Evolutionary conservation across 2,888 invertebrate species (phyloP), one percentile per base, ranked within the genome.

Genomic region (Celastrina argiolus): DNA sequence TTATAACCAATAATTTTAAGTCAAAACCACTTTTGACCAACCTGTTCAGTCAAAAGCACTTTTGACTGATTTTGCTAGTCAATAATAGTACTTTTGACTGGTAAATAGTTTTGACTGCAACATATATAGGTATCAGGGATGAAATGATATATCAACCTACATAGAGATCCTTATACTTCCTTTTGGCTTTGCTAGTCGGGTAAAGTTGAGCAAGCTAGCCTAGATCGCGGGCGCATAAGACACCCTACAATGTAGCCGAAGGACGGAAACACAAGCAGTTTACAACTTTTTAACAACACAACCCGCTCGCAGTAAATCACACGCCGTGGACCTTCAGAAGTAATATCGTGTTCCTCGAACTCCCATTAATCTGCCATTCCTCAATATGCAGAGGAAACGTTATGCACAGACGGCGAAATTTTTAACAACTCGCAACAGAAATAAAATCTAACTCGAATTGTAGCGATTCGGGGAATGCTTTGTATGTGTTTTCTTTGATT

Each of bases 321-420:
- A 74, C 79, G 79, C 80, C 83, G 83, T 83, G 84, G 85, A 84
- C 84, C 84, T 87, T 87, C 87, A 85, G 84, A 88, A 88, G 88
- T 88, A 88, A 88, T 85, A 87, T 86, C 83, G 85, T 84, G 85
- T 91, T 91, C 90, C 87, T 87, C 88, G 90, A 91, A 91, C 82
- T 81, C 82, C 73, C 89, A 90, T 91, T 89, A 89, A 88, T 90
- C 83, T 83, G 83, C 84, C 83, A 86, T 87, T 87, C 84, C 87
- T 88, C 86, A 88, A 86, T 83, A 83, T 80, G 78, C 80, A 79
- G 88, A 85, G 83, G 87, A 88, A 87, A 87, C 80, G 61, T 39
- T 61, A 36, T 61, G 81, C 81, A 85, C 85, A 80, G 82, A 76
- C 74, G 75, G 77, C 78, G 79, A 76, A 76, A 78, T 79, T 81